These are phyloP conservation scores for Caenorhabditis afra DNA, from an alignment of 2,888 invertebrate species.

Conservation along the genomic window DNA sequence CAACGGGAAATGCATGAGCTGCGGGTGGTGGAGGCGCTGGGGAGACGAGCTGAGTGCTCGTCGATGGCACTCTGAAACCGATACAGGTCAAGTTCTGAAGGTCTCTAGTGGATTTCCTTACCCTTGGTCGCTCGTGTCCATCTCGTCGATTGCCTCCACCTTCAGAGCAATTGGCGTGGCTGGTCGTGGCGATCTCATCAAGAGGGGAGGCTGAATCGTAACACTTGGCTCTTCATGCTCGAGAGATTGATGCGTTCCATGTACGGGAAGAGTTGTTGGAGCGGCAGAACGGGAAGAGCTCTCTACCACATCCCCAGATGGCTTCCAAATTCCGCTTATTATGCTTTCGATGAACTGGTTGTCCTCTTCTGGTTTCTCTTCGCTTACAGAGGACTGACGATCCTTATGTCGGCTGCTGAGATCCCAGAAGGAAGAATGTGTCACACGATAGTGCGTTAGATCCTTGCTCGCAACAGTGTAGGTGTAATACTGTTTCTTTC, in stretches of 20 bases:
- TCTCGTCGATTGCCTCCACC: not conserved
- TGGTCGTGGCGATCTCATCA: constrained; percentile 49
- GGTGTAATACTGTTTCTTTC: constrained; percentile 60
- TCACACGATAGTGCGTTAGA: constrained; percentile 68
- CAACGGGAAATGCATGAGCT: too few species aligned
- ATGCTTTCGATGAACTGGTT: constrained; percentile 32
- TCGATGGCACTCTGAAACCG: too few species aligned
- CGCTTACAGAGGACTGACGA: constrained; percentile 31
- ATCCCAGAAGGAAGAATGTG: constrained; percentile 78
- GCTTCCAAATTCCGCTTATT: constrained; percentile 5
- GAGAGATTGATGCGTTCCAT: too few species aligned
- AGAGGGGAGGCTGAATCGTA: constrained; percentile 9
- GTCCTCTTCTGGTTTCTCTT: constrained; percentile 21
- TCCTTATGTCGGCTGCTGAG: constrained; percentile 42
- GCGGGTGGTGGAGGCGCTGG: too few species aligned
- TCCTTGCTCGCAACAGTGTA: constrained; percentile 66
- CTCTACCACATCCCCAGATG: not conserved
- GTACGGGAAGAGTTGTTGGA: not conserved
- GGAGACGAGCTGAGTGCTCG: too few species aligned
- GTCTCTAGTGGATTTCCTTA: too few species aligned
- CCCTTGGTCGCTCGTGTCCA: not conserved
- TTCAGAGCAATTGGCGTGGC: constrained; percentile 10
- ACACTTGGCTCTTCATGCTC: too few species aligned
- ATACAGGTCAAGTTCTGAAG: too few species aligned
- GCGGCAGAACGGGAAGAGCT: not conserved